A percentile compares a stretch with the other conserved stretches of the same genome.
Evolutionary conservation across 2,888 invertebrate species (phyloP).

Genomic region (Theretra japonica): DNA sequence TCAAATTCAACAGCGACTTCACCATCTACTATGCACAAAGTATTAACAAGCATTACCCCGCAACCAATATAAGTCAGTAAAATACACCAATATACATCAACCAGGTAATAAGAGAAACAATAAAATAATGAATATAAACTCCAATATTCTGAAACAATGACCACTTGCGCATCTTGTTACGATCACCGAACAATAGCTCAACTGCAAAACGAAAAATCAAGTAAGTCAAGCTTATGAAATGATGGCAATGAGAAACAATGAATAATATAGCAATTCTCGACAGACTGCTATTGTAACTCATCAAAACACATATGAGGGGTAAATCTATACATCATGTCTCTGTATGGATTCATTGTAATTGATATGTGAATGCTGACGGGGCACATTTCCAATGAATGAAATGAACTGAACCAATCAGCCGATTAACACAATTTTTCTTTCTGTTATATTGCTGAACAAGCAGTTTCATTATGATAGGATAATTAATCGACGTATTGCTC

Average conservation of each 20-base stretch:
- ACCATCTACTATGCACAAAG: not conserved
- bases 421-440: conserved; percentile 55
- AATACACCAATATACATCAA: not conserved
- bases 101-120: not conserved
- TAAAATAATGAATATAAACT: not conserved
- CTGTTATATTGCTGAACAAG: conserved; percentile 28
- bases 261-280: not conserved
- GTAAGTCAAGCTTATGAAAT: conserved; percentile 3
- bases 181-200: not conserved
- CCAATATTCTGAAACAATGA: not conserved
- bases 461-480: conserved; percentile 13
- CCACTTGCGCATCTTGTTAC: not conserved
- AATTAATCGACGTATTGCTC: conserved; percentile 1
- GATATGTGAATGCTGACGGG: conserved; percentile 66
- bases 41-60: not conserved
- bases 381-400: conserved; percentile 62
- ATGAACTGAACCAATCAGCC: conserved; percentile 60
- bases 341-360: conserved; percentile 58
- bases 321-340: conserved; percentile 56
- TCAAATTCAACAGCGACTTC: not conserved
- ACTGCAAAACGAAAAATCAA: not conserved
- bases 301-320: conserved; percentile 54
- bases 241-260: not conserved
- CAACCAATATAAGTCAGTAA: too few relatives aligned
- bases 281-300: conserved; percentile 29